Percentiles rank a stretch among this genome's conserved stretches.
Conservation (phyloP, 2,888 invertebrate species). For the Trissonchulus sp. region DNA sequence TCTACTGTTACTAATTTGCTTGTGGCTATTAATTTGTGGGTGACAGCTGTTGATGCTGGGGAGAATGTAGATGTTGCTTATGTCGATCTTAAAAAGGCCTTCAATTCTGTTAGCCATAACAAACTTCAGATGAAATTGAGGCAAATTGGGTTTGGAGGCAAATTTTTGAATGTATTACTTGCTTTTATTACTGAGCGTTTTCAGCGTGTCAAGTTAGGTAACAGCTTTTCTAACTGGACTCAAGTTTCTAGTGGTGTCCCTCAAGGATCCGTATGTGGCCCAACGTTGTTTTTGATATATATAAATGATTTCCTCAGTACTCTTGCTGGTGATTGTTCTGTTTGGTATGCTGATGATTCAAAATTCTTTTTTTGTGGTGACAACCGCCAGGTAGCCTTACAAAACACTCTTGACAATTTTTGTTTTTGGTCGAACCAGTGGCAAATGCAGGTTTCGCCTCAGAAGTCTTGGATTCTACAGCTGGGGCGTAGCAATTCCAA, state of each 20-base stretch:
- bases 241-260: constrained; percentile 6
- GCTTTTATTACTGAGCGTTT: too few species aligned
- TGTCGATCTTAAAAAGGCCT: too few species aligned
- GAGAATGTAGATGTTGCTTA: too few species aligned
- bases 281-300: constrained; percentile 3
- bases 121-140: neutral
- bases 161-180: too few species aligned
- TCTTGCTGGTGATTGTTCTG: neutral
- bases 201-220: too few species aligned
- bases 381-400: too few species aligned
- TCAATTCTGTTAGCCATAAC: too few species aligned
- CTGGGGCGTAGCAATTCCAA: constrained; percentile 6
- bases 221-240: neutral
- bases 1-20: constrained; percentile 10
- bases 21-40: neutral
- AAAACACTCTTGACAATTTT: too few species aligned
- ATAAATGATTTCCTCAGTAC: neutral
- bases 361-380: too few species aligned
- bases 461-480: neutral
- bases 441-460: neutral
- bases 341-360: constrained; percentile 19
- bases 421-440: too few species aligned
- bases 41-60: neutral
- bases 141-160: neutral
- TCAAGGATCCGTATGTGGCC: constrained; percentile 3